Percentiles rank a stretch among this genome's conserved stretches.
Evolutionary conservation across 2,113 vertebrate genomes (phyloP).

Genomic region (Amphiprion ocellaris): DNA sequence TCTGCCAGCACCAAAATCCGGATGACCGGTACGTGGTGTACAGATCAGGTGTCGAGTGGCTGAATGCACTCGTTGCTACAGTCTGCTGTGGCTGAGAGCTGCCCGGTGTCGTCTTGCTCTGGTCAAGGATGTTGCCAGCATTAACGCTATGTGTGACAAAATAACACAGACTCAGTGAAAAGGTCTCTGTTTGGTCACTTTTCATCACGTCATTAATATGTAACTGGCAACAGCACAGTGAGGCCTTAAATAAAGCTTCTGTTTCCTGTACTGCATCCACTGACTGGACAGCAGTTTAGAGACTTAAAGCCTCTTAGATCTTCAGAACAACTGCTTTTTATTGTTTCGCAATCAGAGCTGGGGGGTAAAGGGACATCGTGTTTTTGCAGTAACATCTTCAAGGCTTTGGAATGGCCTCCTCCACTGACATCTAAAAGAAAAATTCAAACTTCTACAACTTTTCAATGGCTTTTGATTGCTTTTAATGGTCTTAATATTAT

Average conservation of each 20-base stretch:
- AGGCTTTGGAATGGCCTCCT: too few relatives aligned
- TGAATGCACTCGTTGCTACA: conserved; percentile 49
- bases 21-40: conserved; percentile 65
- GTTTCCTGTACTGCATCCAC: background rate
- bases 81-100: conserved; percentile 49
- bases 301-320: background rate
- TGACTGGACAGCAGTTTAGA: conserved; percentile 1
- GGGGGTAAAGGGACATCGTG: too few relatives aligned
- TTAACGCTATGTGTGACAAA: conserved; percentile 67
- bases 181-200: conserved; percentile 48
- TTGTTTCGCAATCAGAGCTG: too few relatives aligned
- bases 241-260: conserved; percentile 20
- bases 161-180: conserved; percentile 44
- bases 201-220: conserved; percentile 50
- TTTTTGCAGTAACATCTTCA: too few relatives aligned
- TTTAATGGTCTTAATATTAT: too few relatives aligned
- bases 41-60: conserved; percentile 71
- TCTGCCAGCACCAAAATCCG: conserved; percentile 78
- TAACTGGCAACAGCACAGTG: background rate
- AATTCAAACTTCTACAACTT: too few relatives aligned
- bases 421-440: too few relatives aligned
- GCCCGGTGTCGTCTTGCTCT: conserved; percentile 56
- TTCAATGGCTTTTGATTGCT: too few relatives aligned
- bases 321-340: too few relatives aligned
- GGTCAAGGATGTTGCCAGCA: conserved; percentile 52